Conservation (phyloP, 2,113 vertebrate genomes). For the Gallinago paraguaiae region DNA sequence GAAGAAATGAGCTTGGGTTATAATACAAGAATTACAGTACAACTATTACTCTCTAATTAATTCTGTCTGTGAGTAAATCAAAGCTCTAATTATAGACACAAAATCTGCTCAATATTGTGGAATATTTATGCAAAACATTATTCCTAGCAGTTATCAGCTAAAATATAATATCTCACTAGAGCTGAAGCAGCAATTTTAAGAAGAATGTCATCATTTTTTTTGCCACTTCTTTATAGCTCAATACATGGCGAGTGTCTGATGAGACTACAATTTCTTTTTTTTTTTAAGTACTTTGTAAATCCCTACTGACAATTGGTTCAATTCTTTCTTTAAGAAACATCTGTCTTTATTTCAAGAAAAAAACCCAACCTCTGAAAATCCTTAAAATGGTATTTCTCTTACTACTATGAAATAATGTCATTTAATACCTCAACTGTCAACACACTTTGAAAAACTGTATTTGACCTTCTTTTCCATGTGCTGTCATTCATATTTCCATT, state of each 20-base stretch:
- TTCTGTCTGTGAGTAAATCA: constrained; percentile 69
- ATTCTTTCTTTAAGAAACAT: constrained; percentile 4
- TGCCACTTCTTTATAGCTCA: constrained; percentile 50
- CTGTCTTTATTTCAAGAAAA: background rate
- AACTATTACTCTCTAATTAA: constrained; percentile 66
- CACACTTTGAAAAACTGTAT: background rate
- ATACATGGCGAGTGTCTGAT: constrained; percentile 7
- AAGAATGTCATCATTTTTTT: constrained; percentile 32
- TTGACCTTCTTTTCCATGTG: background rate
- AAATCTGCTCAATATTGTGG: constrained; percentile 70
- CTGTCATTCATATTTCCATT: background rate
- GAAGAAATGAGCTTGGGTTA: background rate
- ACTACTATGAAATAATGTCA: background rate
- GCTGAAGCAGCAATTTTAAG: constrained; percentile 58
- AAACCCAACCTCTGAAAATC: background rate
- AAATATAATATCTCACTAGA: constrained; percentile 59
- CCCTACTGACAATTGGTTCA: background rate
- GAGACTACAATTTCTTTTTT: constrained; percentile 13
- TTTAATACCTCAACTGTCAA: background rate
- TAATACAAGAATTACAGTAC: constrained; percentile 53
- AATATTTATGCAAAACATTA: constrained; percentile 75
- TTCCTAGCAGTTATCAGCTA: constrained; percentile 65
- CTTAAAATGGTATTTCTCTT: background rate
- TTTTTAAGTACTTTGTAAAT: constrained; percentile 35
- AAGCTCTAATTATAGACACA: constrained; percentile 72